phyloP scores from a whole-genome alignment of 2,797 vertebrate genomes.

The Lacerta agilis region DNA sequence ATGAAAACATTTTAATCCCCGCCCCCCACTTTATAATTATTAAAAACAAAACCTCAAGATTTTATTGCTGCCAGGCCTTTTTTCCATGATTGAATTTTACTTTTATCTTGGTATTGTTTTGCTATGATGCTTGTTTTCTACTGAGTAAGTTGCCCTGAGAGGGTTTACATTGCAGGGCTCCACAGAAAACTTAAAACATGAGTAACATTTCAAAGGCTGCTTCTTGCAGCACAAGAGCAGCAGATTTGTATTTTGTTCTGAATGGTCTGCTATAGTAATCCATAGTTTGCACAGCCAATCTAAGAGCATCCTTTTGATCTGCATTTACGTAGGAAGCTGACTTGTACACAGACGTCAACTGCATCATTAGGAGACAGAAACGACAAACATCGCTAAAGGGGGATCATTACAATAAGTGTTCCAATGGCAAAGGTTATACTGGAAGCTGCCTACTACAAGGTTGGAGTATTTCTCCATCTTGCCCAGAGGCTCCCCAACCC shows the following conservation, averaged over 20 bases:
- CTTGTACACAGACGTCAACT: not conserved
- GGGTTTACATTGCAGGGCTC: not conserved
- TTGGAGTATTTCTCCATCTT: too few relatives aligned
- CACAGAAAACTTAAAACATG: not conserved
- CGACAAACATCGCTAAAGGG: too few relatives aligned
- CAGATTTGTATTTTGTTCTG: not conserved
- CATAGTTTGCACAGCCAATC: too few relatives aligned
- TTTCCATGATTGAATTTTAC: not conserved
- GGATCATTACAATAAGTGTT: too few relatives aligned
- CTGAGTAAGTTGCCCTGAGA: not conserved
- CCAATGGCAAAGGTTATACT: too few relatives aligned
- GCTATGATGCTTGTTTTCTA: not conserved
- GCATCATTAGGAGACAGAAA: too few relatives aligned
- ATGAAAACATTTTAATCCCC: not conserved
- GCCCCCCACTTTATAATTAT: not conserved
- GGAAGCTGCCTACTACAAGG: too few relatives aligned
- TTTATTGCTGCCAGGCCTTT: not conserved
- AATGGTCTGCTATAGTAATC: not conserved
- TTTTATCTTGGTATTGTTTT: not conserved
- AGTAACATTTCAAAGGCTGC: too few relatives aligned
- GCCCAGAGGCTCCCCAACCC: too few relatives aligned
- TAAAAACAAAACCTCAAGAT: not conserved
- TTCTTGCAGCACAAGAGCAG: not conserved
- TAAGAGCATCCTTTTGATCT: not conserved
- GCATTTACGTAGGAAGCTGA: not conserved